Evolutionary conservation across 2,888 invertebrate species (phyloP).

Genomic region (Poecilobothrus nobilitatus): DNA sequence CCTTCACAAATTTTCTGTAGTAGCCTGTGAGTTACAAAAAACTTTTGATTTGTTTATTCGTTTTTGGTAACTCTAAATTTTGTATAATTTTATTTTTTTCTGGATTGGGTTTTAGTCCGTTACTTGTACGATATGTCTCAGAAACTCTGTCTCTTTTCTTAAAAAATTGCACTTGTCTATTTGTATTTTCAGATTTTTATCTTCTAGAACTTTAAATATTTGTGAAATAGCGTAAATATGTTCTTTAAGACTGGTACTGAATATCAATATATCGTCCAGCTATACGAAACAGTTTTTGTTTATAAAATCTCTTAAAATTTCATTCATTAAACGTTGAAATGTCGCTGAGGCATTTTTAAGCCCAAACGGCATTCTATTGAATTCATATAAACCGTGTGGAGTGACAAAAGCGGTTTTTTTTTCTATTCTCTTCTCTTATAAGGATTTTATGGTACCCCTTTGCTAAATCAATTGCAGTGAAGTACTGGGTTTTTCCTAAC

Average conservation of each 20-base stretch:
- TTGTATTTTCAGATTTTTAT: conserved; percentile 18
- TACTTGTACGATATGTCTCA: conserved; percentile 15
- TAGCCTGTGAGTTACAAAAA: conserved; percentile 22
- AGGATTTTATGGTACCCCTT: conserved; percentile 16
- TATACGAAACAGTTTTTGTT: conserved; percentile 20
- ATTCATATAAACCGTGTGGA: conserved; percentile 20
- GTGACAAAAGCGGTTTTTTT: conserved; percentile 22
- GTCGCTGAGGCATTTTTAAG: conserved; percentile 16
- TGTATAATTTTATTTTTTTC: conserved; percentile 16
- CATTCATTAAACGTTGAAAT: conserved; percentile 18
- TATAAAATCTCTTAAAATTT: conserved; percentile 18
- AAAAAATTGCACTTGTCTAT: conserved; percentile 16
- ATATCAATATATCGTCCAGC: conserved; percentile 22
- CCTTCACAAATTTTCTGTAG: conserved; percentile 18
- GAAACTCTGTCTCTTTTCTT: conserved; percentile 16
- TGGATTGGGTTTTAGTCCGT: conserved; percentile 17
- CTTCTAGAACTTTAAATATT: conserved; percentile 15
- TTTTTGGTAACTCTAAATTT: conserved; percentile 16
- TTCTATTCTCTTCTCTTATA: conserved; percentile 16
- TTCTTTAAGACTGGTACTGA: conserved; percentile 15
- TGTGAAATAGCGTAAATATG: conserved; percentile 12
- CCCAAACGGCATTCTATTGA: conserved; percentile 19
- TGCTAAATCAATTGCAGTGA: conserved; percentile 16
- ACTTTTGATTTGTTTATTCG: conserved; percentile 20
- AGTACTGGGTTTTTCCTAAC: no score